These are phyloP conservation scores for Cotesia congregata DNA, from an alignment of 2,888 invertebrate species.

Conservation along the genomic window DNA sequence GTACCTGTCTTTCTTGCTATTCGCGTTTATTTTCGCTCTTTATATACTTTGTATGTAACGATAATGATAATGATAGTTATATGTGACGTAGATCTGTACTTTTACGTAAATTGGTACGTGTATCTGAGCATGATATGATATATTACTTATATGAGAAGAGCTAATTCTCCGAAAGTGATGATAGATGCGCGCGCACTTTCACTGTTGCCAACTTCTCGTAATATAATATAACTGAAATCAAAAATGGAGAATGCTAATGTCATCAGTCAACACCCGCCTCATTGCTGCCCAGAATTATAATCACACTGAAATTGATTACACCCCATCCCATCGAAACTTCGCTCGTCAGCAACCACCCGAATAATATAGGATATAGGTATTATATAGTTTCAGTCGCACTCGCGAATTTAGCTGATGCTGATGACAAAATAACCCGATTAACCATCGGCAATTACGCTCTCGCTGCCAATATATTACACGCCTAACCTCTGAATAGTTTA, in stretches of 20 bases:
- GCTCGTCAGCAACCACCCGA: conserved; percentile 45
- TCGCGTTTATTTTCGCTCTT: conserved; percentile 39
- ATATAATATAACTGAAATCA: conserved; percentile 61
- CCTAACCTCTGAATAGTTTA: neutral
- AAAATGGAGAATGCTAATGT: conserved; percentile 66
- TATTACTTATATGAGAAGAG: conserved; percentile 8
- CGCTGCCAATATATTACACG: neutral
- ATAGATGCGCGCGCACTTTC: conserved; percentile 60
- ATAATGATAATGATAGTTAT: too few relatives aligned
- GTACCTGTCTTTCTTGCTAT: conserved; percentile 57
- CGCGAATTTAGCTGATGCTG: neutral
- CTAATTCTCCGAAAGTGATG: conserved; percentile 55
- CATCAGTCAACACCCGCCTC: conserved; percentile 67
- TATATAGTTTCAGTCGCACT: neutral
- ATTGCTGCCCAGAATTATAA: conserved; percentile 60
- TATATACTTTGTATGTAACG: neutral
- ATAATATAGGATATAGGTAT: conserved; percentile 47
- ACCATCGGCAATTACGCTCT: neutral
- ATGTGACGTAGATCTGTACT: too few relatives aligned
- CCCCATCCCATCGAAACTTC: conserved; percentile 54
- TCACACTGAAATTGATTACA: conserved; percentile 67
- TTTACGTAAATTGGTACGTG: too few relatives aligned
- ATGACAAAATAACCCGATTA: conserved; percentile 47
- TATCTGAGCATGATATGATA: neutral
- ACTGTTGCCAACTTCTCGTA: conserved; percentile 62